Percentiles rank a stretch among this genome's conserved stretches.
Evolutionary conservation across 2,888 invertebrate genomes (phyloP).

Genomic region (Chrysomela aeneicollis): DNA sequence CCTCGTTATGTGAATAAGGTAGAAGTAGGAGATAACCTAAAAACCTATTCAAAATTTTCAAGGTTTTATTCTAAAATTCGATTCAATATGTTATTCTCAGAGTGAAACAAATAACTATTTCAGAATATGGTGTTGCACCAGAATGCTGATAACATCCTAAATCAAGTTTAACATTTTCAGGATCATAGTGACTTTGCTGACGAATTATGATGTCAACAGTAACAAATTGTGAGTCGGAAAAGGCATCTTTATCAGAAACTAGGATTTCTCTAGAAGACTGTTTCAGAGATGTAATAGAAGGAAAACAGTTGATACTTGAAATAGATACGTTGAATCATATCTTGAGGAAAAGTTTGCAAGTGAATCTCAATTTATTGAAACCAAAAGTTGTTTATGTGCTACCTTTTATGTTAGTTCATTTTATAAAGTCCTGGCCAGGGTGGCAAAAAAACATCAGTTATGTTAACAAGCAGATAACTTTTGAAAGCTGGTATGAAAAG

Average conservation of each 20-base stretch:
- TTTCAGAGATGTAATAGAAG: slow-evolving; percentile 34
- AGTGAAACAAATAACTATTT: no score
- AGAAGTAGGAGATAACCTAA: no score
- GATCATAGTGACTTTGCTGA: no score
- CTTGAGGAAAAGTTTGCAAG: slow-evolving; percentile 24
- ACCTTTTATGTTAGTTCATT: slow-evolving; percentile 35
- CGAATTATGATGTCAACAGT: background rate
- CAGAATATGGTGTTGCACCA: no score
- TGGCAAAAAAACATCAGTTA: slow-evolving; percentile 32
- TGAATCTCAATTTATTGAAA: slow-evolving; percentile 29
- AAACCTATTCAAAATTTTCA: no score
- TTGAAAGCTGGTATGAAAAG: slow-evolving; percentile 33
- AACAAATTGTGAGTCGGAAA: background rate
- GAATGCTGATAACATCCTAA: no score
- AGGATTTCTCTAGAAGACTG: slow-evolving; percentile 22
- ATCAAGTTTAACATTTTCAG: no score
- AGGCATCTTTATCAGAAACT: background rate
- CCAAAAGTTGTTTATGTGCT: slow-evolving; percentile 28
- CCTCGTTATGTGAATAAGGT: no score
- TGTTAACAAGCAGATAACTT: slow-evolving; percentile 31
- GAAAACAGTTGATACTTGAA: slow-evolving; percentile 28
- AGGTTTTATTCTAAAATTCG: no score
- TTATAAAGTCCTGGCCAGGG: slow-evolving; percentile 37
- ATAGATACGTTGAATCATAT: slow-evolving; percentile 26
- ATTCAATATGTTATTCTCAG: no score